A percentile compares a stretch with the other conserved stretches of the same genome.
phyloP scores from a whole-genome alignment of 2,888 invertebrate genomes.

The Epistrophella euchroma region DNA sequence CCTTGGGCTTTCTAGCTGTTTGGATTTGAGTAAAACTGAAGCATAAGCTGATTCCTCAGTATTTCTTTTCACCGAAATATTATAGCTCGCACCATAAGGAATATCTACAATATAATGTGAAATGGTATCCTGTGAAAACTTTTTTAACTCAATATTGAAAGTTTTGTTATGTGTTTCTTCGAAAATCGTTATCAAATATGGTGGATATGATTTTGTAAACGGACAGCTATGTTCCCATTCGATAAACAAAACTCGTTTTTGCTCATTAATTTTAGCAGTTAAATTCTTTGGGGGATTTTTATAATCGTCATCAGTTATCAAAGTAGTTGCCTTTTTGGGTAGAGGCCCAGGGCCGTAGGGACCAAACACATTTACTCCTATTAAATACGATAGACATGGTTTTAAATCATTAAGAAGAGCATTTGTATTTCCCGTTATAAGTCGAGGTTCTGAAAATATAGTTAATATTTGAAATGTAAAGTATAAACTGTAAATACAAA shows the following conservation, averaged over 20 bases:
- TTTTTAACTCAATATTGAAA: constrained; percentile 84
- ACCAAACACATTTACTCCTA: constrained; percentile 88
- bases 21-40: constrained; percentile 85
- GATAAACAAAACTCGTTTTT: constrained; percentile 85
- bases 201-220: constrained; percentile 77
- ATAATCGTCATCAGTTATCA: constrained; percentile 87
- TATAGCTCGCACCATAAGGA: constrained; percentile 85
- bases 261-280: constrained; percentile 83
- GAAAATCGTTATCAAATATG: constrained; percentile 84
- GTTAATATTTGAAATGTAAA: background rate
- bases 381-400: constrained; percentile 90
- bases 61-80: constrained; percentile 84
- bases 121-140: constrained; percentile 84
- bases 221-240: constrained; percentile 90
- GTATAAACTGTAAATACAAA: background rate
- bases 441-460: constrained; percentile 83
- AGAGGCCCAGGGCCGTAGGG: constrained; percentile 89
- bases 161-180: constrained; percentile 84
- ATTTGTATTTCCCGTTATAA: constrained; percentile 85
- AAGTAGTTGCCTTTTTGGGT: constrained; percentile 84
- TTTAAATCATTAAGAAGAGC: constrained; percentile 87
- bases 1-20: constrained; percentile 87
- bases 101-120: constrained; percentile 85
- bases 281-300: constrained; percentile 89
- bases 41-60: constrained; percentile 81